A percentile compares a stretch with the other conserved stretches of the same genome.
These are phyloP conservation scores for Corythaeola cristata DNA, from an alignment of 2,113 vertebrate species.

Conservation along the genomic window DNA sequence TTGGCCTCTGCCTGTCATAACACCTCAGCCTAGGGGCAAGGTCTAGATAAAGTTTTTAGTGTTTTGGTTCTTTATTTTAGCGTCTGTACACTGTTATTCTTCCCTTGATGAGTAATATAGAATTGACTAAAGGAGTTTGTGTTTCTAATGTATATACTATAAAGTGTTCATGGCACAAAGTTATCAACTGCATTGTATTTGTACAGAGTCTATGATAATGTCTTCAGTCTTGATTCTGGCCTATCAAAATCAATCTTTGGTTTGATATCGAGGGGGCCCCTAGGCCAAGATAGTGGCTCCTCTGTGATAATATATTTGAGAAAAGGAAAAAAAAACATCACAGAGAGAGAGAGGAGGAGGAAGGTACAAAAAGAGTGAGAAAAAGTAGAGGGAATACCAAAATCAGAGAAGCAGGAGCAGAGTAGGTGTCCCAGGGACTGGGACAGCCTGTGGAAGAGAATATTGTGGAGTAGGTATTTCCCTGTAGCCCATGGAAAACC, in stretches of 20 bases:
- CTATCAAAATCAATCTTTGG: neutral
- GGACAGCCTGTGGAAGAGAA: neutral
- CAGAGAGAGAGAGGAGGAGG: neutral
- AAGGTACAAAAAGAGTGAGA: neutral
- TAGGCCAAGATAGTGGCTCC: rapidly evolving
- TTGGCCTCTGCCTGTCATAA: neutral
- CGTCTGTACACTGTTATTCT: neutral
- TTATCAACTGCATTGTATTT: neutral
- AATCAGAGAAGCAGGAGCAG: neutral
- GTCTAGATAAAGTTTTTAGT: neutral
- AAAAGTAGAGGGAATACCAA: neutral
- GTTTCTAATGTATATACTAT: neutral
- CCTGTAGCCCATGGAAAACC: neutral
- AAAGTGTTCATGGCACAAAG: neutral
- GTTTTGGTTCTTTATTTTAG: neutral
- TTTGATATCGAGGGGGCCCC: no score
- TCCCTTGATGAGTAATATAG: neutral
- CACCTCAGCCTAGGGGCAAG: neutral
- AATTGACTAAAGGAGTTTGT: neutral
- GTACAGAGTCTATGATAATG: neutral
- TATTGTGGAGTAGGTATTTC: neutral
- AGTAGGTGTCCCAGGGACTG: neutral
- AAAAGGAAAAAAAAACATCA: neutral
- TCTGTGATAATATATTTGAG: neutral
- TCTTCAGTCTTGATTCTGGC: neutral